Percentiles rank a stretch among this genome's conserved stretches.
Evolutionary conservation across 2,888 invertebrate species (phyloP).

Genomic region (Leptinotarsa tumamoca): DNA sequence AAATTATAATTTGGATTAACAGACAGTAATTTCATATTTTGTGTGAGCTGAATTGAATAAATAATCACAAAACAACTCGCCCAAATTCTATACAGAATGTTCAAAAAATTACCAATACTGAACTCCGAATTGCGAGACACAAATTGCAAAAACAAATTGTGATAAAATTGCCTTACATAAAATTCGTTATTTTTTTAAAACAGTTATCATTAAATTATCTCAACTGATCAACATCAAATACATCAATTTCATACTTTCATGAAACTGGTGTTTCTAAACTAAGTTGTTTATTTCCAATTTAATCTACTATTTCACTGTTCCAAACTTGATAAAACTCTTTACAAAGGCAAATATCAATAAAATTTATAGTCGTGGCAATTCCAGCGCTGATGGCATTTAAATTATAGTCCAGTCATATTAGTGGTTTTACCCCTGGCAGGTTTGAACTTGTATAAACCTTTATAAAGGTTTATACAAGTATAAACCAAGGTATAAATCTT

Average conservation of each 20-base stretch:
- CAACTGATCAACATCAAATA: conserved; percentile 9
- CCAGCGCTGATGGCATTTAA: no score
- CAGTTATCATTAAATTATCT: conserved; percentile 12
- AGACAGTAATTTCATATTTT: background rate
- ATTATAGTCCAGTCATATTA: no score
- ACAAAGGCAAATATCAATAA: background rate
- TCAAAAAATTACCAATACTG: background rate
- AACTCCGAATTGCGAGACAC: background rate
- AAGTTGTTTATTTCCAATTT: background rate
- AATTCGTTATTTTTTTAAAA: conserved; percentile 2
- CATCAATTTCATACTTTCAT: conserved; percentile 2
- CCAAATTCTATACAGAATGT: background rate
- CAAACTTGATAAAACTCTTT: background rate
- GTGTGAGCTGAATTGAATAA: background rate
- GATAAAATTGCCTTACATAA: conserved; percentile 3
- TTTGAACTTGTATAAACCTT: no score
- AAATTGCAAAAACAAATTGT: conserved; percentile 10
- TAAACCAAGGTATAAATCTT: no score
- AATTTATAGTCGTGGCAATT: background rate
- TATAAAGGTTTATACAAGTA: no score
- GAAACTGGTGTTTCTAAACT: background rate
- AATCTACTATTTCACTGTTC: background rate
- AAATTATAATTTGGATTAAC: no score
- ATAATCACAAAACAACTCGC: background rate
- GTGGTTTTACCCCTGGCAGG: no score